These are phyloP conservation scores for Pelvicachromis taeniatus DNA, from an alignment of 2,113 vertebrate species.

Conservation along the genomic window DNA sequence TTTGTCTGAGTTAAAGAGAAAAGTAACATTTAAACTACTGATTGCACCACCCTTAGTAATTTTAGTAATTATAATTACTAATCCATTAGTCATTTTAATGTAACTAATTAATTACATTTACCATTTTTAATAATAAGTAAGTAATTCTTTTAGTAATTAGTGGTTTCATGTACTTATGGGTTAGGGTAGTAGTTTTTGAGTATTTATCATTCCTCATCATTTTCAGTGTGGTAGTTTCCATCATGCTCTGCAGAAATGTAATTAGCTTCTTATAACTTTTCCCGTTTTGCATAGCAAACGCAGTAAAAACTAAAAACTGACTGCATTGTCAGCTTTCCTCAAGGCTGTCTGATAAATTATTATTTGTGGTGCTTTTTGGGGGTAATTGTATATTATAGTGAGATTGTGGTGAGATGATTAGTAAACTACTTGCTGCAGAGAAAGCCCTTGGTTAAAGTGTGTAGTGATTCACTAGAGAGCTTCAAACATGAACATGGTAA, in stretches of 20 bases:
- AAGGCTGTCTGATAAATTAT: not conserved
- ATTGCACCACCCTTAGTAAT: not conserved
- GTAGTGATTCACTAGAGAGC: not conserved
- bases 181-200: not conserved
- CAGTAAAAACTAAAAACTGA: not conserved
- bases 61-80: not conserved
- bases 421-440: not conserved
- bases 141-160: not conserved
- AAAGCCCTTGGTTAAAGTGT: not conserved
- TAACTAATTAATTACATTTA: not conserved
- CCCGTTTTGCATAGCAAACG: not conserved
- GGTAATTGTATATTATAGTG: not conserved
- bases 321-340: not conserved
- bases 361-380: not conserved
- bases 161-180: not conserved
- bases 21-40: not conserved
- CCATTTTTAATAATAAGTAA: not conserved
- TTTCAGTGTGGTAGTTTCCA: not conserved
- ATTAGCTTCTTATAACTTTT: not conserved
- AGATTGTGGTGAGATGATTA: not conserved
- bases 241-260: not conserved
- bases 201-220: not conserved
- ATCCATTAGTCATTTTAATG: not conserved
- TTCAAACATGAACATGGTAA: not conserved
- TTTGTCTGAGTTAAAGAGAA: conserved; percentile 79